Evolutionary conservation across 1,140 invertebrate species (phyloP).

Genomic region (Euborellia annulipes): DNA sequence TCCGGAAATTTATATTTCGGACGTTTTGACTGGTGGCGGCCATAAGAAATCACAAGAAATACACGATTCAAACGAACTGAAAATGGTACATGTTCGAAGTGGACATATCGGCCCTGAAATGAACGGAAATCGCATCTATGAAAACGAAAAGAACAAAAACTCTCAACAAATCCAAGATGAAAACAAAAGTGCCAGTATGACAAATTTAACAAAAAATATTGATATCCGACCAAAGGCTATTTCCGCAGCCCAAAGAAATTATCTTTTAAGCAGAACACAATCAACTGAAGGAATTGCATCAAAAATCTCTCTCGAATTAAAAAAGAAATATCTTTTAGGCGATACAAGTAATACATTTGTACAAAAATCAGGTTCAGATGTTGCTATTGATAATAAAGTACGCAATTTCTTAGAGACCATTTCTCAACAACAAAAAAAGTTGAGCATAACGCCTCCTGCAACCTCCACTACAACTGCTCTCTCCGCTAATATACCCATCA

Average conservation of each 20-base stretch:
- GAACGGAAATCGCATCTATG: constrained; percentile 1
- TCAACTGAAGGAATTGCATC: constrained; percentile 74
- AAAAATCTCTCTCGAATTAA: constrained; percentile 67
- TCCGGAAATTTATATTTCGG: too few relatives aligned
- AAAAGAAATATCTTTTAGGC: constrained; percentile 64
- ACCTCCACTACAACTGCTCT: constrained; percentile 58
- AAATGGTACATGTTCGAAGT: background rate
- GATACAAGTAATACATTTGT: constrained; percentile 44
- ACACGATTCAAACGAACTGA: too few relatives aligned
- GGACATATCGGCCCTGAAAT: constrained; percentile 12
- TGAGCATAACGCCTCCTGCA: constrained; percentile 61
- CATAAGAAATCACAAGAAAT: too few relatives aligned
- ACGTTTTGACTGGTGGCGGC: too few relatives aligned
- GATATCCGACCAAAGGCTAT: constrained; percentile 12
- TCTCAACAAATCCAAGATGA: background rate
- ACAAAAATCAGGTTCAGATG: constrained; percentile 68
- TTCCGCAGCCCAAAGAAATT: constrained; percentile 36
- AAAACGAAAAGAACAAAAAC: background rate
- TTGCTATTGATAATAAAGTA: constrained; percentile 65
- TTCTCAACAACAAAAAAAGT: constrained; percentile 71
- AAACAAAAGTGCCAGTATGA: constrained; percentile 5
- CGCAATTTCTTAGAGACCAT: constrained; percentile 69
- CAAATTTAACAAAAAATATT: background rate
- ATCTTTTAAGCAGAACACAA: constrained; percentile 59
- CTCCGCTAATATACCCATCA: constrained; percentile 24